Evolutionary conservation across 2,113 vertebrate species (phyloP).

Genomic region (Catagonus wagneri): DNA sequence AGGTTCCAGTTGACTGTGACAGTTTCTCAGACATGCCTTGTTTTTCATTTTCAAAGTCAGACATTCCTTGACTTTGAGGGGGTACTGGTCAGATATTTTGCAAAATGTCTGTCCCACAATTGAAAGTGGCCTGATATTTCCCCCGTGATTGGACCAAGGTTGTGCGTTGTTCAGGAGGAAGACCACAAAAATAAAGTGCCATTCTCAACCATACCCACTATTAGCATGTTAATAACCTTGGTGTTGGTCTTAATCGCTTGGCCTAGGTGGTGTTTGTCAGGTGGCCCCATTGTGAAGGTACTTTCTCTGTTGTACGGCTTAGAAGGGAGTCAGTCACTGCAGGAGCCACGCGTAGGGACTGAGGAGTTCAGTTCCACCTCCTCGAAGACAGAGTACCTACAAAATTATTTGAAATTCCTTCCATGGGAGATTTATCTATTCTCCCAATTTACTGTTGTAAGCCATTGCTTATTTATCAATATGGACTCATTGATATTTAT

Average conservation of each 20-base stretch:
- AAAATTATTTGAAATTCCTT: constrained; percentile 14
- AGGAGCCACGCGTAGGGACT: background rate
- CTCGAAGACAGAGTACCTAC: background rate
- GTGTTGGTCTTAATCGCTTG: background rate
- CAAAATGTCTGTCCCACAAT: background rate
- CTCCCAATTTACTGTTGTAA: background rate
- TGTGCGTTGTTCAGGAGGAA: background rate
- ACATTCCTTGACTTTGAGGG: background rate
- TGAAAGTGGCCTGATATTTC: background rate
- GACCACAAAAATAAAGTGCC: background rate
- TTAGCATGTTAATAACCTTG: background rate
- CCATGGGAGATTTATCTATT: background rate
- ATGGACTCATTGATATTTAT: background rate
- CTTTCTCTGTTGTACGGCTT: background rate
- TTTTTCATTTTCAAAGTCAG: background rate
- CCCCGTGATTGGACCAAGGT: background rate
- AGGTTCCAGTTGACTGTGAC: background rate
- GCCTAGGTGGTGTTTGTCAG: background rate
- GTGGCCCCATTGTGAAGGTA: background rate
- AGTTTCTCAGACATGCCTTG: constrained; percentile 1
- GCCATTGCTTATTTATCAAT: constrained; percentile 9
- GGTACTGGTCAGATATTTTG: background rate
- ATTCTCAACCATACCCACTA: background rate
- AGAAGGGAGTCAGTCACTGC: background rate
- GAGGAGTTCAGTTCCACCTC: background rate